These are phyloP conservation scores for Spea multiplicata DNA, from an alignment of 2,113 vertebrate species.

Conservation along the genomic window DNA sequence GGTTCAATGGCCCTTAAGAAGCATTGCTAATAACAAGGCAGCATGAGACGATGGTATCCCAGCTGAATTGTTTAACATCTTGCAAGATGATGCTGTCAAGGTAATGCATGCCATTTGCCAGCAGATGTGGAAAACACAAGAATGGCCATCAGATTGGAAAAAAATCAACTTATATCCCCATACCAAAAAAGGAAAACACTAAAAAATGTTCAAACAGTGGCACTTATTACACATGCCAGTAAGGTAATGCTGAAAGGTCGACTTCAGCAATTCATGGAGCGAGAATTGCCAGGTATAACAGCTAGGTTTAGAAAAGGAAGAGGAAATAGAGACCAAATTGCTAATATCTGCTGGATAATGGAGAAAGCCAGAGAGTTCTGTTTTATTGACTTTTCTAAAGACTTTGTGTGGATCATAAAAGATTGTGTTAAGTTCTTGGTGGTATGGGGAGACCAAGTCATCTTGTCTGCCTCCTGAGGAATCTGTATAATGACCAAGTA, in stretches of 20 bases:
- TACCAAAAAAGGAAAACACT: background rate
- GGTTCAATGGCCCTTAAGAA: background rate
- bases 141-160: no score
- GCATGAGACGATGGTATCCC: background rate
- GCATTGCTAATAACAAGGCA: background rate
- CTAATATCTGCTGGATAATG: background rate
- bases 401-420: background rate
- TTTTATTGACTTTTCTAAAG: background rate
- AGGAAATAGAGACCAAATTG: conserved; percentile 8
- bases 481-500: background rate
- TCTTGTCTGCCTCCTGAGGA: background rate
- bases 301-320: background rate
- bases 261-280: background rate
- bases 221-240: background rate
- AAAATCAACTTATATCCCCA: no score
- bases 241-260: background rate
- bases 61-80: background rate
- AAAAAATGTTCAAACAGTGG: background rate
- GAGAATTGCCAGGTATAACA: background rate
- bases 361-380: background rate
- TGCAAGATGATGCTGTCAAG: background rate
- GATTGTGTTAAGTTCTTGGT: background rate
- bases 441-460: background rate
- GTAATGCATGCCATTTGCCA: background rate
- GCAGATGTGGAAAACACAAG: no score